Conservation (phyloP, 2,888 invertebrate genomes). For the Drosophila dives region DNA sequence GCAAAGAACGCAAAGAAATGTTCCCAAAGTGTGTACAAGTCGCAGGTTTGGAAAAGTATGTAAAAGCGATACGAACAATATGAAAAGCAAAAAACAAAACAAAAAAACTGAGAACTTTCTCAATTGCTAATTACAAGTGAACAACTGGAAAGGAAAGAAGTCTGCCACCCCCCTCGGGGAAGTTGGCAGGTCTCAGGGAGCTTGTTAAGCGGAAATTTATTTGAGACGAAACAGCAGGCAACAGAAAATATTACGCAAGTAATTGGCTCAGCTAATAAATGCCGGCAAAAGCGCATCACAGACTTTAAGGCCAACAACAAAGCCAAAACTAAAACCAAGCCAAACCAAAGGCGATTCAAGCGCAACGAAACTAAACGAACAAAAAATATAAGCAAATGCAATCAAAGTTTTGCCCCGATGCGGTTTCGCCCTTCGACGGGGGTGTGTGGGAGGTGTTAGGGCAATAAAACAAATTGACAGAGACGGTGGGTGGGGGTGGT, state of each 20-base stretch:
- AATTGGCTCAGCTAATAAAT: constrained; percentile 77
- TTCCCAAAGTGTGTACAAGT: constrained; percentile 31
- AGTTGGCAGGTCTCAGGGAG: constrained; percentile 17
- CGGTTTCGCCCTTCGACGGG: constrained; percentile 5
- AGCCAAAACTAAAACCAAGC: constrained; percentile 58
- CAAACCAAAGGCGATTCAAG: constrained; percentile 50
- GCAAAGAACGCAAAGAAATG: constrained; percentile 63
- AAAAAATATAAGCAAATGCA: constrained; percentile 59
- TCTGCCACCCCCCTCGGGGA: neutral
- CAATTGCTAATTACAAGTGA: constrained; percentile 73
- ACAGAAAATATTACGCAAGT: constrained; percentile 53
- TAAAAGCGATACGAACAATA: constrained; percentile 18
- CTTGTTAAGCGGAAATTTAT: constrained; percentile 74
- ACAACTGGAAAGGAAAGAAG: constrained; percentile 15
- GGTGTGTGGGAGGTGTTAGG: constrained; percentile 63
- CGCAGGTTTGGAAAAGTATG: constrained; percentile 13
- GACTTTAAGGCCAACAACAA: constrained; percentile 43
- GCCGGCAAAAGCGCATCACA: constrained; percentile 53
- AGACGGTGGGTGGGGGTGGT: neutral
- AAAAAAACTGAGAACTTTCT: constrained; percentile 39
- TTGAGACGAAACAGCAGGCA: constrained; percentile 72
- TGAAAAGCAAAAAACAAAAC: constrained; percentile 3
- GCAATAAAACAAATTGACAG: constrained; percentile 68
- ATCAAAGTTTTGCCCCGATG: constrained; percentile 68
- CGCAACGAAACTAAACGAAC: constrained; percentile 35